phyloP scores from a whole-genome alignment of 1,140 invertebrate species.

The Mactra quadrangularis region DNA sequence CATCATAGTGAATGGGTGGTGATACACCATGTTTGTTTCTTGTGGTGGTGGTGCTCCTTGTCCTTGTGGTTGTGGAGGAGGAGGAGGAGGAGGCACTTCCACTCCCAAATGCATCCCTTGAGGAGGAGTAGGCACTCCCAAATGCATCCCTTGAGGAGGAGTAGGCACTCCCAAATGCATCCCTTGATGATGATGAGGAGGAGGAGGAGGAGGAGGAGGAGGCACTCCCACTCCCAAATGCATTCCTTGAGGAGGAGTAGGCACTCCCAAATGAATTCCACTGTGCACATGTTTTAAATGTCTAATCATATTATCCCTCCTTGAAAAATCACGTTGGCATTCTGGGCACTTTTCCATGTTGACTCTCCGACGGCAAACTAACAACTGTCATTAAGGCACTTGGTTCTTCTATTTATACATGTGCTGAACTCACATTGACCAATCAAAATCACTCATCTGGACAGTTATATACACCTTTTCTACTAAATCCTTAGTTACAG shows the following conservation, averaged over 20 bases:
- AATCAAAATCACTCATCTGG: too few relatives aligned
- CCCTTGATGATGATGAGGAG: too few relatives aligned
- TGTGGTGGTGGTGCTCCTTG: background rate
- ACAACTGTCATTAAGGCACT: too few relatives aligned
- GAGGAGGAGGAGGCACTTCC: too few relatives aligned
- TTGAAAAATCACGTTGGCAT: background rate
- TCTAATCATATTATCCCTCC: slow-evolving; percentile 7
- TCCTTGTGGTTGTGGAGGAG: background rate
- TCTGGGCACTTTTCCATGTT: background rate
- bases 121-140: background rate
- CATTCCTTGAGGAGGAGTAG: background rate
- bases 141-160: background rate
- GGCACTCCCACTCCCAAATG: background rate
- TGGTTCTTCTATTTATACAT: too few relatives aligned
- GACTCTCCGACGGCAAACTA: background rate
- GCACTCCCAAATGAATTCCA: background rate
- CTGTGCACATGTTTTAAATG: background rate
- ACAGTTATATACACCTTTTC: too few relatives aligned
- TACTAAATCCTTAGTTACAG: too few relatives aligned
- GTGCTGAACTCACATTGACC: too few relatives aligned
- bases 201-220: slow-evolving; percentile 1
- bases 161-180: too few relatives aligned
- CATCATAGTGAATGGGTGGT: background rate
- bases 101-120: too few relatives aligned
- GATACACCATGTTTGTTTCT: too few relatives aligned